Conservation (phyloP, 2,113 vertebrate genomes). For the Thunnus thynnus region DNA sequence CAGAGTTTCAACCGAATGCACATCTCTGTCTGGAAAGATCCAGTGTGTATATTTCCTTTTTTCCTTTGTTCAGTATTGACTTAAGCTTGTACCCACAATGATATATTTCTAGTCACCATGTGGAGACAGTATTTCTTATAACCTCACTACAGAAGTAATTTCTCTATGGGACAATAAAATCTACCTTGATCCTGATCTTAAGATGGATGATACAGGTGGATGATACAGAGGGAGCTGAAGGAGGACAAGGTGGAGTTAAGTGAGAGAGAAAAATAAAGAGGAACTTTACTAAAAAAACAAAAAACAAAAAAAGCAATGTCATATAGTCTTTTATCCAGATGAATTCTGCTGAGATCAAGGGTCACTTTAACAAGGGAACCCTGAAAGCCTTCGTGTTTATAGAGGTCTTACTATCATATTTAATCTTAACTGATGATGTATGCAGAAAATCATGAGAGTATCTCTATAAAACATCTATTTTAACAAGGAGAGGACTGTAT, state of each 20-base stretch:
- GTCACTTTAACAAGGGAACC: constrained; percentile 5
- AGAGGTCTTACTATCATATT: neutral
- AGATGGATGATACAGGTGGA: constrained; percentile 27
- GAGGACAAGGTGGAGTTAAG: constrained; percentile 9
- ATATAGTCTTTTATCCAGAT: neutral
- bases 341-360: constrained; percentile 21
- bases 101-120: constrained; percentile 52
- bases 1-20: constrained; percentile 3
- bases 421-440: constrained; percentile 5
- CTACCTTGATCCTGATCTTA: constrained; percentile 57
- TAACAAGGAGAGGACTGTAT: neutral
- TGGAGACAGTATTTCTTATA: constrained; percentile 47
- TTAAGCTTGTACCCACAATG: constrained; percentile 31
- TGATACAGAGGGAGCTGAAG: neutral
- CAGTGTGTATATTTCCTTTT: constrained; percentile 26
- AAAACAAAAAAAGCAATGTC: neutral
- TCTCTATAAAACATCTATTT: neutral
- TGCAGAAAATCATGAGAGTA: neutral
- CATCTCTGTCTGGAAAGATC: constrained; percentile 20
- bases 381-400: constrained; percentile 9
- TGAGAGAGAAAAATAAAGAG: neutral
- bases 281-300: neutral
- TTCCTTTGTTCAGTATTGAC: constrained; percentile 51
- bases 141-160: constrained; percentile 51
- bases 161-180: constrained; percentile 69